Evolutionary conservation across 92 coral and sea anemone species (phyloP).

Genomic region (Palythoa caribaeorum): DNA sequence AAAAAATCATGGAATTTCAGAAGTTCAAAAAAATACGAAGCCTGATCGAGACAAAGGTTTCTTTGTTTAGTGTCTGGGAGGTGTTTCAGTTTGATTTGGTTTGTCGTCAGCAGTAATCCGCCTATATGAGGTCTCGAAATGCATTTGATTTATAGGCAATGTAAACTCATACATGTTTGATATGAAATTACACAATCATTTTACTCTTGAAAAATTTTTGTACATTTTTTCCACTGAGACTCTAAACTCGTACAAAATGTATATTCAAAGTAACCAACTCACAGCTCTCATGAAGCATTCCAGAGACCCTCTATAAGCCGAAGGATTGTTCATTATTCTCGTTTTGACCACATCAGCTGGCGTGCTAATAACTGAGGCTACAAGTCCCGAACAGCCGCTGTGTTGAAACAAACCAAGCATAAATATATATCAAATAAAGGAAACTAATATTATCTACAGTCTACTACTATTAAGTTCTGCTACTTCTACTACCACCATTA

Average conservation of each 20-base stretch:
- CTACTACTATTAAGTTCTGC: not conserved
- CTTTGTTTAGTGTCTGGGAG: too few species aligned
- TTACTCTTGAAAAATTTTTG: too few species aligned
- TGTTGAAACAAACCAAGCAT: not conserved
- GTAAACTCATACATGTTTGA: not conserved
- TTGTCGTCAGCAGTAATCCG: too few species aligned
- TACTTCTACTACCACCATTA: not conserved
- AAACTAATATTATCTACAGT: not conserved
- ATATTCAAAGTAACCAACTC: conserved; percentile 9
- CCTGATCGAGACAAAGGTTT: too few species aligned
- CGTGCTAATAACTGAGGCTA: conserved; percentile 93
- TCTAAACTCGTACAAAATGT: not conserved
- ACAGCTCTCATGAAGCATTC: conserved; percentile 97
- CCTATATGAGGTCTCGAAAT: too few species aligned
- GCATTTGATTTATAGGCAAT: too few species aligned
- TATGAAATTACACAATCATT: too few species aligned
- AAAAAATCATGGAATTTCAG: too few species aligned
- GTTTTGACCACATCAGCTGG: conserved; percentile 99
- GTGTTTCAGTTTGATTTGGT: too few species aligned
- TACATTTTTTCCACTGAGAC: too few species aligned
- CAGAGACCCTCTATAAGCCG: conserved; percentile 86
- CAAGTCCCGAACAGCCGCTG: conserved; percentile 91
- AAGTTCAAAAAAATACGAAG: too few species aligned
- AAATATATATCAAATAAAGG: not conserved
- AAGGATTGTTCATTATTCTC: conserved; percentile 96